phyloP scores from a whole-genome alignment of 2,888 invertebrate species.

The Orthonevra nobilis region DNA sequence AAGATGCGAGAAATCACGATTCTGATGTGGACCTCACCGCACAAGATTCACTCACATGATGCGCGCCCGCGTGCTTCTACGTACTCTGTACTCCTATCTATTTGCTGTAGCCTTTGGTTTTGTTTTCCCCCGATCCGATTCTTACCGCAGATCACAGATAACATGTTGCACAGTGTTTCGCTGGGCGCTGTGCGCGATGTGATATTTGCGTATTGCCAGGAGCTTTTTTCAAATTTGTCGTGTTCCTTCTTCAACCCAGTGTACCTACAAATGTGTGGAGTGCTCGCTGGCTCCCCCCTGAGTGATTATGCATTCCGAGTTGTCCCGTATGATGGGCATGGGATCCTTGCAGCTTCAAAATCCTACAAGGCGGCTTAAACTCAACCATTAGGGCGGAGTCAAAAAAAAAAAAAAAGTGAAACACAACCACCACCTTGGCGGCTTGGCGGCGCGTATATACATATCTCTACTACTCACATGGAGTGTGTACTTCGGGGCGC shows the following conservation, averaged over 20 bases:
- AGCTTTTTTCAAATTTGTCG: conserved; percentile 66
- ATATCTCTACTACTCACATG: too few species aligned
- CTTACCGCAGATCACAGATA: conserved; percentile 63
- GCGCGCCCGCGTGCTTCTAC: conserved; percentile 19
- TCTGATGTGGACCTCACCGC: conserved; percentile 17
- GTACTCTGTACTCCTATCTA: too few species aligned
- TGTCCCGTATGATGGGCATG: conserved; percentile 47
- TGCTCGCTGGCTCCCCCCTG: conserved; percentile 13
- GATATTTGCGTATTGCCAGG: conserved; percentile 70
- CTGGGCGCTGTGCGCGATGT: conserved; percentile 53
- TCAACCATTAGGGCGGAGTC: conserved; percentile 68
- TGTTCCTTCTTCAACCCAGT: conserved; percentile 5
- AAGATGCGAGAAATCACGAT: conserved; percentile 67
- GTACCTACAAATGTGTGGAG: not conserved
- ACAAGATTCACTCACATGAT: conserved; percentile 38
- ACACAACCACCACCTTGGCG: conserved; percentile 55
- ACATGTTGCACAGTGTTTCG: conserved; percentile 60
- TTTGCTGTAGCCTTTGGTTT: not conserved
- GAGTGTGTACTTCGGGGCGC: conserved; percentile 52
- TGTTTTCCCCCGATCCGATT: too few species aligned
- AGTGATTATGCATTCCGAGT: conserved; percentile 60
- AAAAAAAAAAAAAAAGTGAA: conserved; percentile 12
- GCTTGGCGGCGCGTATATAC: too few species aligned
- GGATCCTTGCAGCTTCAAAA: conserved; percentile 48
- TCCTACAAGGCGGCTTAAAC: conserved; percentile 66